These are phyloP conservation scores for Forbesichthys papilliferus DNA, from an alignment of 2,113 vertebrate species.

Conservation along the genomic window DNA sequence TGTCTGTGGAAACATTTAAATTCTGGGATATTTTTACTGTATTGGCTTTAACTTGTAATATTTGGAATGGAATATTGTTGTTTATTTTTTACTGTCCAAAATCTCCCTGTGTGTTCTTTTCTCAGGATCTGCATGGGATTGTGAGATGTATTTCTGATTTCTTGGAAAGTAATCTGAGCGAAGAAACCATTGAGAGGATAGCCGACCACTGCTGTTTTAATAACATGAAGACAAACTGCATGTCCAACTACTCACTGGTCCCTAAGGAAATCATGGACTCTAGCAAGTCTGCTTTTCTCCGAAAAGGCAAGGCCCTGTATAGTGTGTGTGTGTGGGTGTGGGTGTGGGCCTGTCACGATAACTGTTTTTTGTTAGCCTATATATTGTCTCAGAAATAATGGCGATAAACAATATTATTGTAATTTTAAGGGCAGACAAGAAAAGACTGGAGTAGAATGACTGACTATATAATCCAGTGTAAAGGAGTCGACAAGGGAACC, in stretches of 20 bases:
- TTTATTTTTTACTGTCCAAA: background rate
- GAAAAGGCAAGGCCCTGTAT: slow-evolving; percentile 69
- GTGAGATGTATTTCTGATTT: slow-evolving; percentile 68
- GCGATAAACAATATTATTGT: no score
- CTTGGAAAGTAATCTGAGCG: slow-evolving; percentile 65
- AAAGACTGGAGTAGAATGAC: no score
- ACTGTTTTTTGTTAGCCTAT: no score
- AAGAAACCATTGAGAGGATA: slow-evolving; percentile 63
- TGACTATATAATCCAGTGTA: no score
- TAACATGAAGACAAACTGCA: slow-evolving; percentile 75
- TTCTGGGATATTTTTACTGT: no score
- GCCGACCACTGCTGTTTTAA: slow-evolving; percentile 71
- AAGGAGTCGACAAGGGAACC: no score
- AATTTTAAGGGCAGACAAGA: no score
- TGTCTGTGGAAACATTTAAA: no score
- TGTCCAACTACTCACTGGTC: slow-evolving; percentile 75
- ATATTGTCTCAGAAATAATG: no score
- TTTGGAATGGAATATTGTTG: background rate
- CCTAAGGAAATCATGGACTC: slow-evolving; percentile 44
- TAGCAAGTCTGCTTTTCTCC: slow-evolving; percentile 64
- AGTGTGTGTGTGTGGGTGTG: background rate
- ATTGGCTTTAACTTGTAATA: no score
- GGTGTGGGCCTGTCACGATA: no score
- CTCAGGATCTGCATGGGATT: slow-evolving; percentile 70
- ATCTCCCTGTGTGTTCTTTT: slow-evolving; percentile 1